Conservation (phyloP, 2,888 invertebrate species). For the Corbicula japonica region DNA sequence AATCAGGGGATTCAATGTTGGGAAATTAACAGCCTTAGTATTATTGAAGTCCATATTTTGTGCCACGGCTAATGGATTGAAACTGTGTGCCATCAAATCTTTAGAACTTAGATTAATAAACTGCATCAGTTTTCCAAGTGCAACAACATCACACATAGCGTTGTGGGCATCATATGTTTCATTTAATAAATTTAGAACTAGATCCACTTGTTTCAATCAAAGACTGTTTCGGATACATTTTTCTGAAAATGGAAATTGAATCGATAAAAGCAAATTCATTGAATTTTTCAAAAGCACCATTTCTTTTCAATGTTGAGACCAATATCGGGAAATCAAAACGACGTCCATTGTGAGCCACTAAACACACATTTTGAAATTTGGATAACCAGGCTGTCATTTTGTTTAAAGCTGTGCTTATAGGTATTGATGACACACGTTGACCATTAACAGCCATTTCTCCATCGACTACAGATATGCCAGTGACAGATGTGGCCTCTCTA, state of each 20-base stretch:
- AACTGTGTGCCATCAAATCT: background rate
- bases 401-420: background rate
- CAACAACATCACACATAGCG: background rate
- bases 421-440: background rate
- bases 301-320: background rate
- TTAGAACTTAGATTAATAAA: background rate
- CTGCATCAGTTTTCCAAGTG: background rate
- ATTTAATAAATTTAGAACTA: background rate
- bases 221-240: background rate
- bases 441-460: background rate
- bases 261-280: no score
- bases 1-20: slow-evolving; percentile 1
- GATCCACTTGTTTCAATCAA: slow-evolving; percentile 2
- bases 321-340: no score
- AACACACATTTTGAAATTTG: background rate
- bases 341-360: slow-evolving; percentile 4
- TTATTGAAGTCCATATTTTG: background rate
- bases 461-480: background rate
- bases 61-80: background rate
- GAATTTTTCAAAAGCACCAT: background rate
- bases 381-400: background rate
- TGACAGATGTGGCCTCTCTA: background rate
- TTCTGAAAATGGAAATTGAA: no score
- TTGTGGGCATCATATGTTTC: background rate
- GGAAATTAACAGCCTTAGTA: background rate